Percentiles rank a stretch among this genome's conserved stretches.
Conservation (phyloP, 2,888 invertebrate species). For the Drosophila affinis region DNA sequence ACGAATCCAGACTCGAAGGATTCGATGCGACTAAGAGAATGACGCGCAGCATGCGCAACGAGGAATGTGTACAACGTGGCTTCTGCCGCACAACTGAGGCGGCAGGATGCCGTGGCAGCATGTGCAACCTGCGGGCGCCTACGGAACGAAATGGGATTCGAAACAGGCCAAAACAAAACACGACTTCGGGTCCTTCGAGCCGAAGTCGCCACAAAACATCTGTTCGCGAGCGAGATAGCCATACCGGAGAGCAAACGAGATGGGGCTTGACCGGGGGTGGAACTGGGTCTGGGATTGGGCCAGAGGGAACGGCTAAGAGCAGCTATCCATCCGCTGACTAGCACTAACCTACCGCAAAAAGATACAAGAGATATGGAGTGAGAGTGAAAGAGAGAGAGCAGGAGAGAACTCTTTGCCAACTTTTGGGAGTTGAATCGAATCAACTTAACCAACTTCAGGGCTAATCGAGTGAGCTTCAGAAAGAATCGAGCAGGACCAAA, state of each 20-base stretch:
- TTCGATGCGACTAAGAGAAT: conserved; percentile 60
- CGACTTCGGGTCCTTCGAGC: conserved; percentile 28
- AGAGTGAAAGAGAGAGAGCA: no score
- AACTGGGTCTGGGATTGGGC: conserved; percentile 9
- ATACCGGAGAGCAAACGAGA: neutral
- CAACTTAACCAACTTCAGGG: conserved; percentile 30
- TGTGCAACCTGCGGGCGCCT: conserved; percentile 40
- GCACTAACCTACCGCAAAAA: no score
- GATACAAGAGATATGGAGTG: no score
- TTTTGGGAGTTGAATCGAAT: neutral
- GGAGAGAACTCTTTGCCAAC: neutral
- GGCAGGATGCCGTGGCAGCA: conserved; percentile 66
- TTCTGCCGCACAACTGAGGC: conserved; percentile 75
- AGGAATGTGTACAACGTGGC: conserved; percentile 76
- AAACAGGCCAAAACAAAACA: conserved; percentile 51
- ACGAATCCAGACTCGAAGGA: conserved; percentile 47
- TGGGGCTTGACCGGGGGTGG: conserved; percentile 1
- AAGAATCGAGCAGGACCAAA: neutral
- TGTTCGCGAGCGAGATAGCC: conserved; percentile 48
- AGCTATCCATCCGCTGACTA: conserved; percentile 27
- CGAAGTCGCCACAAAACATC: conserved; percentile 30
- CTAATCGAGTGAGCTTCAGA: conserved; percentile 1
- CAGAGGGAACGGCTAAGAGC: conserved; percentile 14
- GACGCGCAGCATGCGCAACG: conserved; percentile 68
- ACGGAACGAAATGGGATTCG: conserved; percentile 60